Evolutionary conservation across 2,113 vertebrate species (phyloP).

Genomic region (Hippocampus barbouri): DNA sequence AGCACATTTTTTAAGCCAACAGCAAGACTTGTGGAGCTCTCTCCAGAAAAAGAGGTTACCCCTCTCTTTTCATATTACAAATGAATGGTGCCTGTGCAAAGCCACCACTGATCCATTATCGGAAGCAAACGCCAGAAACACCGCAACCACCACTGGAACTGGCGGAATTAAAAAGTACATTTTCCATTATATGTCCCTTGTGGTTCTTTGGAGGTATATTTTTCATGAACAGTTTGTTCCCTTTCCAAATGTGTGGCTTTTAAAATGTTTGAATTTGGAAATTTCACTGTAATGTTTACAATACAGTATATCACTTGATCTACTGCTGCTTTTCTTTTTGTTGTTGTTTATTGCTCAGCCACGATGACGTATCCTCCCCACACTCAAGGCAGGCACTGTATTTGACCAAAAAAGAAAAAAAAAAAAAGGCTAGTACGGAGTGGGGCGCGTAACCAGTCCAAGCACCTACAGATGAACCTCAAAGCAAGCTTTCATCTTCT

Average conservation of each 20-base stretch:
- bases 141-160: too few species aligned
- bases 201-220: not conserved
- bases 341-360: not conserved
- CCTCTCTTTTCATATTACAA: too few species aligned
- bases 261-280: not conserved
- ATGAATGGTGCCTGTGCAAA: too few species aligned
- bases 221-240: not conserved
- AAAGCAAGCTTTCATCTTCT: slow-evolving; percentile 52
- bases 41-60: too few species aligned
- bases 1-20: too few species aligned
- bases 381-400: slow-evolving; percentile 37
- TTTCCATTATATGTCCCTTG: too few species aligned
- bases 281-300: not conserved
- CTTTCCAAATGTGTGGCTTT: not conserved
- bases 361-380: slow-evolving; percentile 8
- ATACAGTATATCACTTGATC: not conserved
- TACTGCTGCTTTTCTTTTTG: not conserved
- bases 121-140: too few species aligned
- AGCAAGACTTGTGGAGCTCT: too few species aligned
- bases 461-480: slow-evolving; percentile 28
- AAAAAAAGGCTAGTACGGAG: not conserved
- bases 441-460: not conserved
- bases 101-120: too few species aligned
- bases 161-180: too few species aligned
- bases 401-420: slow-evolving; percentile 14